These are phyloP conservation scores for Entomobrya proxima DNA, from an alignment of 2,888 invertebrate genomes.

Conservation along the genomic window DNA sequence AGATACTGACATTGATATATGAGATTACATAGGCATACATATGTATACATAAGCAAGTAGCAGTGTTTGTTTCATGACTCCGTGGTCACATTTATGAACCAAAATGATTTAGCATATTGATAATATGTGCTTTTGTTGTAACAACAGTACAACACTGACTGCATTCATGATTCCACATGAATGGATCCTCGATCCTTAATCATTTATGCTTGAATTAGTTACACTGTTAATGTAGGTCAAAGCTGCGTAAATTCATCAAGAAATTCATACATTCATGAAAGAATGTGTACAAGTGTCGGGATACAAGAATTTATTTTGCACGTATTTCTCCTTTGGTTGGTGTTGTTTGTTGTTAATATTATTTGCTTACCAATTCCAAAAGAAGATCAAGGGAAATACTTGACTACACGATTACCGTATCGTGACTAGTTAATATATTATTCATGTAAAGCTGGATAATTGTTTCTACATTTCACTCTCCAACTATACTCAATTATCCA, in stretches of 20 bases:
- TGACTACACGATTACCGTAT: conserved; percentile 16
- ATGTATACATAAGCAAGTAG: too few relatives aligned
- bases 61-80: too few relatives aligned
- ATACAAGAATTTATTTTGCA: too few relatives aligned
- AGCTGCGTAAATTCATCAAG: conserved; percentile 21
- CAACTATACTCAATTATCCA: neutral
- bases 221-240: conserved; percentile 54
- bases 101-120: too few relatives aligned
- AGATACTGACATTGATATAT: neutral
- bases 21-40: too few relatives aligned
- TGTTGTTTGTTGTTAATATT: neutral
- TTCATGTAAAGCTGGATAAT: conserved; percentile 22
- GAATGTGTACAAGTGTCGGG: too few relatives aligned
- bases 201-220: neutral
- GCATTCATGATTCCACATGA: neutral
- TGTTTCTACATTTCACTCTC: neutral
- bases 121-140: too few relatives aligned
- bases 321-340: conserved; percentile 19
- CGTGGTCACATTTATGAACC: too few relatives aligned
- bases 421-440: conserved; percentile 41
- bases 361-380: conserved; percentile 6
- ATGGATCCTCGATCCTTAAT: neutral
- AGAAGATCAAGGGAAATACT: conserved; percentile 47
- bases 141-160: neutral
- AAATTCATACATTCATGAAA: too few relatives aligned